Conservation (phyloP, 2,888 invertebrate genomes). For the Chrysomela aeneicollis region DNA sequence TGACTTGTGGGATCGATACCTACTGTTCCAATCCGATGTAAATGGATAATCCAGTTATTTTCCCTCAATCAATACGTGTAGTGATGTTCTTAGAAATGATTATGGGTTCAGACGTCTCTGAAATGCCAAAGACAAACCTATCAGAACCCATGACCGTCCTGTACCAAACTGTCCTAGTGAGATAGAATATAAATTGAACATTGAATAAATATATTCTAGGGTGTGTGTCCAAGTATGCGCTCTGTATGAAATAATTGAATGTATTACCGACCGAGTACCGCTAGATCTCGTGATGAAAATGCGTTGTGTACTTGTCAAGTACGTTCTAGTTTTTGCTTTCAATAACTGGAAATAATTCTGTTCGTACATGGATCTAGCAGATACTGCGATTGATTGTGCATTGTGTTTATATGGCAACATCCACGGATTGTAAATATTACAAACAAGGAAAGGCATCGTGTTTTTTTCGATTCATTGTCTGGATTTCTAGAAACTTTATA, state of each 20-base stretch:
- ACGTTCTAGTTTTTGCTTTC: constrained; percentile 23
- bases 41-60: too few species aligned
- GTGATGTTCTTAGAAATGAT: too few species aligned
- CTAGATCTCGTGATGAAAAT: constrained; percentile 27
- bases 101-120: too few species aligned
- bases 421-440: neutral
- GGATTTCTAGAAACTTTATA: neutral
- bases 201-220: constrained; percentile 13
- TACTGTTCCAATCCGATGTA: neutral
- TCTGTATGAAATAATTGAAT: constrained; percentile 27
- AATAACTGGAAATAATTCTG: constrained; percentile 8
- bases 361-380: neutral
- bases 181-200: neutral
- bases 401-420: constrained; percentile 5
- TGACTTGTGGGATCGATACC: neutral
- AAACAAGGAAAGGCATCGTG: neutral
- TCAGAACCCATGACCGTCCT: too few species aligned
- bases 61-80: too few species aligned
- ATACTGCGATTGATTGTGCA: constrained; percentile 3
- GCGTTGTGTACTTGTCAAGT: constrained; percentile 20
- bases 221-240: constrained; percentile 29
- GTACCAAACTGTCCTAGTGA: neutral
- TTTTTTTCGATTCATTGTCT: neutral
- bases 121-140: too few species aligned
- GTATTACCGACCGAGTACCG: constrained; percentile 25